These are phyloP conservation scores for Sepiola atlantica DNA, from an alignment of 2,888 invertebrate genomes.

Conservation along the genomic window DNA sequence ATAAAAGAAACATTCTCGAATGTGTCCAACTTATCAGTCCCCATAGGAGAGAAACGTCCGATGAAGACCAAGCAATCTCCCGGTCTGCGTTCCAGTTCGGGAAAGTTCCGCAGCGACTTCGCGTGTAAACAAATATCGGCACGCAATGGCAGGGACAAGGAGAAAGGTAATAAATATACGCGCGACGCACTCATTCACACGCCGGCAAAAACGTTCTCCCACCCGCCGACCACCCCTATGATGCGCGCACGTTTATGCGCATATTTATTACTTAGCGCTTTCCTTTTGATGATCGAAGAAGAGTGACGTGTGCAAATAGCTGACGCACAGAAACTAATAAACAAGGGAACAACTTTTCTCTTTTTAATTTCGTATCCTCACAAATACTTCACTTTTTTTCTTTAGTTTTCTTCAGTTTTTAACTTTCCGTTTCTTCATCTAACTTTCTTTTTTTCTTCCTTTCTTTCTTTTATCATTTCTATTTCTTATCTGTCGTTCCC, in stretches of 20 bases:
- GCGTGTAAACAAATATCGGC: not conserved
- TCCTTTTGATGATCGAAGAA: not conserved
- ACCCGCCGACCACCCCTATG: too few relatives aligned
- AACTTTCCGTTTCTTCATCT: not conserved
- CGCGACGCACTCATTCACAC: not conserved
- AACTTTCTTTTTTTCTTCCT: not conserved
- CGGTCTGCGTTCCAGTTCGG: not conserved
- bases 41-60: not conserved
- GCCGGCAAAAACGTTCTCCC: not conserved
- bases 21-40: not conserved
- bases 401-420: too few relatives aligned
- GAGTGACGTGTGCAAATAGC: conserved; percentile 9
- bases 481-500: not conserved
- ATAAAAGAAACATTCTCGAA: not conserved
- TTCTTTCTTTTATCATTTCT: not conserved
- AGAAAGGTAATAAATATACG: not conserved
- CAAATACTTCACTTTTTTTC: too few relatives aligned
- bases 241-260: not conserved
- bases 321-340: not conserved
- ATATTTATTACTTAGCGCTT: not conserved
- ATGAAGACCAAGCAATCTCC: not conserved
- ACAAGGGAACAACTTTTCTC: not conserved
- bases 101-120: not conserved
- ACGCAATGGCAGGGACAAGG: not conserved
- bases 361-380: not conserved